phyloP scores from a whole-genome alignment of 2,797 vertebrate species.

The Onychomys arenicola region DNA sequence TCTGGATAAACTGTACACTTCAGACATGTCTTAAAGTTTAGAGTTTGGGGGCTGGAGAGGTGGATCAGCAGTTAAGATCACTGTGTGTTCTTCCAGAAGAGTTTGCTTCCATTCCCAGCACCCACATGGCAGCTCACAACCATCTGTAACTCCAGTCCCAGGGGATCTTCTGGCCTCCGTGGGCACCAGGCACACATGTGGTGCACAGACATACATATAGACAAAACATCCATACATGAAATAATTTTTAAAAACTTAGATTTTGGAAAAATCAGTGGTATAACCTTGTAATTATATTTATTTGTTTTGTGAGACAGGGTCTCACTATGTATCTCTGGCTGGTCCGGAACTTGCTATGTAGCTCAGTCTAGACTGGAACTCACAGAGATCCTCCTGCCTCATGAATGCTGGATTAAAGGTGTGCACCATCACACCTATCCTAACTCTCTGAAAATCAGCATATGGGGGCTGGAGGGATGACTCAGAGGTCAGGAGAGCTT shows the following conservation, averaged over 20 bases:
- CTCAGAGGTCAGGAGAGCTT: not conserved
- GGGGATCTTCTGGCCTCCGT: not conserved
- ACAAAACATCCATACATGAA: not conserved
- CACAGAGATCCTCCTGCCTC: not conserved
- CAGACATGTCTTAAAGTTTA: slow-evolving; percentile 6
- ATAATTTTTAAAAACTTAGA: not conserved
- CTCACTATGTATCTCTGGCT: not conserved
- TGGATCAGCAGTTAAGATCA: not conserved
- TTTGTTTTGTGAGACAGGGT: not conserved
- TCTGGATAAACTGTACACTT: not conserved
- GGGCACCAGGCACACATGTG: not conserved
- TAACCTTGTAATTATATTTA: not conserved
- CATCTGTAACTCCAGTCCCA: not conserved
- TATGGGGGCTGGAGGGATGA: not conserved
- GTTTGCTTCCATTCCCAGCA: not conserved
- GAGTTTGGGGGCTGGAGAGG: not conserved
- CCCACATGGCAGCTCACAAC: not conserved
- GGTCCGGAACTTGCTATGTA: not conserved
- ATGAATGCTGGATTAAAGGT: not conserved
- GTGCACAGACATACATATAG: not conserved
- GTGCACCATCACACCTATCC: not conserved
- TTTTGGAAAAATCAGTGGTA: not conserved
- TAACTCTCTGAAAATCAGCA: not conserved
- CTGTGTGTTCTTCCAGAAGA: not conserved
- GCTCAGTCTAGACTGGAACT: not conserved